Conservation (phyloP, 92 coral and sea anemone species). For the Bergia puertoricense region DNA sequence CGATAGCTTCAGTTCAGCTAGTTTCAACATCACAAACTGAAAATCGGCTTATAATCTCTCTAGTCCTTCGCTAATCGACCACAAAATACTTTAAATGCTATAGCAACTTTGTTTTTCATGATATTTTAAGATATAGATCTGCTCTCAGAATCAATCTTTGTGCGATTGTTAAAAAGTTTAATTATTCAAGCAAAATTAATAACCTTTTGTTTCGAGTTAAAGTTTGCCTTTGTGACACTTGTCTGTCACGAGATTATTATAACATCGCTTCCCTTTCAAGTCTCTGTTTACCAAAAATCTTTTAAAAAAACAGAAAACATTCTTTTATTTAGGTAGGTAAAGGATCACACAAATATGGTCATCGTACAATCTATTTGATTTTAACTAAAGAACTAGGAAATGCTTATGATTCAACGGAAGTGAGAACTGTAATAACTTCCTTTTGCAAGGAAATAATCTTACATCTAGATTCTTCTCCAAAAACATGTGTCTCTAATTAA, state of each 20-base stretch:
- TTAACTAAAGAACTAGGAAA: not conserved
- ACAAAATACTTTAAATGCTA: not conserved
- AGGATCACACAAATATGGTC: not conserved
- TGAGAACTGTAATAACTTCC: conserved; percentile 26
- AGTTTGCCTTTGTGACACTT: conserved; percentile 19
- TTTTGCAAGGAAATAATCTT: conserved; percentile 16
- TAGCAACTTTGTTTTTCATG: not conserved
- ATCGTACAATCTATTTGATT: not conserved
- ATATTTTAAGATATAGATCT: conserved; percentile 11
- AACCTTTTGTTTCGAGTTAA: conserved; percentile 20
- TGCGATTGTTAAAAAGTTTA: conserved; percentile 13
- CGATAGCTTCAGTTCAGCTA: not conserved
- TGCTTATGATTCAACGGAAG: conserved; percentile 13
- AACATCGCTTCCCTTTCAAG: not conserved
- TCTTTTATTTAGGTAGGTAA: not conserved
- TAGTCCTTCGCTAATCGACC: not conserved
- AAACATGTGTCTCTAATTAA: conserved; percentile 41
- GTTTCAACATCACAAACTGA: not conserved
- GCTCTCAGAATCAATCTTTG: not conserved
- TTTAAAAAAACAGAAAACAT: conserved; percentile 7
- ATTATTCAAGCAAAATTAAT: conserved; percentile 28
- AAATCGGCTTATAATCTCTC: not conserved
- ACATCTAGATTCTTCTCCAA: conserved; percentile 13
- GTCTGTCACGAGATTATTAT: conserved; percentile 6
- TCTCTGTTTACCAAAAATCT: conserved; percentile 20